Base-by-base conservation (phyloP, 2,888 invertebrate species). In the Pantelozetes paolii region DNA sequence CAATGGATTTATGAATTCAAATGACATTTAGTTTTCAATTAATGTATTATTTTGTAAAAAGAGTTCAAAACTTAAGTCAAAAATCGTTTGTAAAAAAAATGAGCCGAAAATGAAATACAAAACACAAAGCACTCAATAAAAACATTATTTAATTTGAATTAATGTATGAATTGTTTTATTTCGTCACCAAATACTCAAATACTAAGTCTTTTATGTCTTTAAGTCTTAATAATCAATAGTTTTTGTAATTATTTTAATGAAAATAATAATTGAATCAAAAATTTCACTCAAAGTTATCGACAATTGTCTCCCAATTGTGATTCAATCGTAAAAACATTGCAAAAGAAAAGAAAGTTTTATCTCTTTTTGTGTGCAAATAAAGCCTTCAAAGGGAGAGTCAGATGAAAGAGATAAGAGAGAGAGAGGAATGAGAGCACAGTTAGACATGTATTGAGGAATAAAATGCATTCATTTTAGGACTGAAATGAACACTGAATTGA, bases 371-470 rank as follows among this genome's bases (percentile, higher is more conserved):
- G 59, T 59, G 59, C 59, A 59, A 30, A 30, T 15, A 30, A 30
- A 59, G 11, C 59, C n/a, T 59, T 30, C 2, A 30, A 28, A 32
- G 18, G n/a, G 59, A 59, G 5, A 59, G 11, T 15, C 11, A 18
- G 5, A n/a, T n/a, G n/a, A n/a, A n/a, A n/a, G n/a, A n/a, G n/a
- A n/a, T n/a, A n/a, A n/a, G n/a, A n/a, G n/a, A n/a, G n/a, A n/a
- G n/a, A n/a, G n/a, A n/a, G n/a, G n/a, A 59, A 59, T 59, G 59
- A 59, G 59, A 59, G 59, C 59, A 59, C 59, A 59, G 59, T 30
- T 15, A 59, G 32, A 2, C 3, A 20, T n/a, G 2, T 5, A 40
- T 6, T 45, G 15, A 15, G 28, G n/a, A 28, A 30, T 59, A 59
- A 59, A 59, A 59, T 59, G 59, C 30, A 3, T 59, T 30, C 23